phyloP scores from a whole-genome alignment of 1,140 invertebrate genomes.

The Heterodera schachtii region DNA sequence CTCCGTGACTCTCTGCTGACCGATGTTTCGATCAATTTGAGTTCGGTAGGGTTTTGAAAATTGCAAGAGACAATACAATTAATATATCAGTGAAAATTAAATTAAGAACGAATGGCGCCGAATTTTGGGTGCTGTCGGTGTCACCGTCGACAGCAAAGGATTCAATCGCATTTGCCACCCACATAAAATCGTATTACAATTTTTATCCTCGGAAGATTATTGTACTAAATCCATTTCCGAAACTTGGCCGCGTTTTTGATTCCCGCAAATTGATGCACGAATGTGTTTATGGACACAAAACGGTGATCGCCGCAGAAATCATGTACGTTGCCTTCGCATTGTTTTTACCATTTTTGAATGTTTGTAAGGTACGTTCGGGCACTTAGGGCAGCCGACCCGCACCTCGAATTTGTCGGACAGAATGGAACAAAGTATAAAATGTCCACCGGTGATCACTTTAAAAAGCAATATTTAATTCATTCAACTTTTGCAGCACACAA shows the following conservation, averaged over 20 bases:
- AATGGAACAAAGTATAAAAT: neutral
- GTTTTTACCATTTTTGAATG: neutral
- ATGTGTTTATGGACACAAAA: slow-evolving; percentile 41
- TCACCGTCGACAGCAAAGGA: neutral
- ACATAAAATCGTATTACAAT: neutral
- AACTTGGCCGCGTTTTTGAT: slow-evolving; percentile 22
- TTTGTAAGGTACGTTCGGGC: neutral
- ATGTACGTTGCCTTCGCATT: slow-evolving; percentile 19
- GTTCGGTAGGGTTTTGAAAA: neutral
- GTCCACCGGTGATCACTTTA: neutral
- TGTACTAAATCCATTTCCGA: neutral
- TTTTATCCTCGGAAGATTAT: neutral
- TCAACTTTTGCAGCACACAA: neutral
- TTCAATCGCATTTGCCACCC: neutral
- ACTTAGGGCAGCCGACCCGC: neutral
- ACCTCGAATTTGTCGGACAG: neutral
- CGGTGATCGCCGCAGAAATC: slow-evolving; percentile 24
- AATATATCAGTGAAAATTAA: neutral
- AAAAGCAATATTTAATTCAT: no score
- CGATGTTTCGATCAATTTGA: slow-evolving; percentile 35
- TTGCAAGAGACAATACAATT: neutral
- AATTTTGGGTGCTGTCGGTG: neutral
- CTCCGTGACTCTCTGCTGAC: slow-evolving; percentile 26
- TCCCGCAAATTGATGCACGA: slow-evolving; percentile 37
- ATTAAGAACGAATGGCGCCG: neutral